Conservation (phyloP, 2,797 vertebrate genomes). For the Microtus obscurus region DNA sequence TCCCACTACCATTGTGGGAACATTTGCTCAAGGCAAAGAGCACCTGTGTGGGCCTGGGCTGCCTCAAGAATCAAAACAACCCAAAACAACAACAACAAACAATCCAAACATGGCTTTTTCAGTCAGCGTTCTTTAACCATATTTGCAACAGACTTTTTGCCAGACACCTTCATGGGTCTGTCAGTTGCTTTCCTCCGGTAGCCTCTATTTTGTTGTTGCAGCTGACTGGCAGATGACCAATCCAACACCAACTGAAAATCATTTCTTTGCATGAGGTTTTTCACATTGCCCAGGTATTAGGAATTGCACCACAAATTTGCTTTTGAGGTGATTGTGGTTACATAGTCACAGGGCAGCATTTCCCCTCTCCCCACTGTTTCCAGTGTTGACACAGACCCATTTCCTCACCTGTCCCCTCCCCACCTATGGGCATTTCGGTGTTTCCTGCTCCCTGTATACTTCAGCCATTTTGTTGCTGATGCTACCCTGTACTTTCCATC, state of each 20-base stretch:
- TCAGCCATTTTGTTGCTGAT: not conserved
- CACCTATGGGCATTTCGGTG: not conserved
- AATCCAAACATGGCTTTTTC: not conserved
- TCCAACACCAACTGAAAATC: not conserved
- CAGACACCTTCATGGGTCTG: not conserved
- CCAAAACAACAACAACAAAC: not conserved
- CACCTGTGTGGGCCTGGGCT: too few relatives aligned
- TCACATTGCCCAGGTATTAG: not conserved
- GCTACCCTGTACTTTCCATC: not conserved
- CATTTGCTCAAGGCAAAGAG: not conserved
- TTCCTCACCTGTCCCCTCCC: not conserved
- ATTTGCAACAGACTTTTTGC: not conserved
- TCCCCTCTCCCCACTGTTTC: not conserved
- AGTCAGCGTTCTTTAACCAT: not conserved
- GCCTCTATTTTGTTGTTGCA: not conserved
- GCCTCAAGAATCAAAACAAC: not conserved
- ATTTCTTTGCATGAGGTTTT: slow-evolving; percentile 59
- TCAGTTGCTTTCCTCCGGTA: not conserved
- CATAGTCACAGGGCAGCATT: not conserved
- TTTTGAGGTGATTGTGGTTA: slow-evolving; percentile 39
- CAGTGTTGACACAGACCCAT: not conserved
- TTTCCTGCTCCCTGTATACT: not conserved
- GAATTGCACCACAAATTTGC: slow-evolving; percentile 41
- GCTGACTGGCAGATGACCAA: not conserved
- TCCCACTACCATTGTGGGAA: not conserved